These are phyloP conservation scores for Lepeophtheirus salmonis DNA, from an alignment of 1,140 invertebrate genomes.

Conservation along the genomic window DNA sequence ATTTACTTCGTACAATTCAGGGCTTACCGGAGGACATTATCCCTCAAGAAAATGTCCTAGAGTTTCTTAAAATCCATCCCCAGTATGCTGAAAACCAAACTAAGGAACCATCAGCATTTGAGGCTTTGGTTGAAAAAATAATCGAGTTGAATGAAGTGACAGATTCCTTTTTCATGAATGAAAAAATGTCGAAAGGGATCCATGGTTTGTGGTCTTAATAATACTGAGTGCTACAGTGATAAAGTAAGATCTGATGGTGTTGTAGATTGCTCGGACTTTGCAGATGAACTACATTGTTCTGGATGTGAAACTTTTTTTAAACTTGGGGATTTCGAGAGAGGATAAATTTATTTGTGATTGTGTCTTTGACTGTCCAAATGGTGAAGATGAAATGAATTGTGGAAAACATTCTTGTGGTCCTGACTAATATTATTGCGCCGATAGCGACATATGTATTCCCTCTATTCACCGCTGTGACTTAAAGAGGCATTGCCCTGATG, in stretches of 20 bases:
- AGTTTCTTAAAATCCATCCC: not conserved
- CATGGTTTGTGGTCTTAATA: not conserved
- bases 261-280: not conserved
- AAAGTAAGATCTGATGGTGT: not conserved
- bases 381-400: constrained; percentile 3
- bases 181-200: not conserved
- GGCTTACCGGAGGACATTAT: not conserved
- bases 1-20: not conserved
- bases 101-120: not conserved
- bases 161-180: not conserved
- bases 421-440: not conserved
- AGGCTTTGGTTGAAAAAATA: not conserved
- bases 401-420: not conserved
- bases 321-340: not conserved
- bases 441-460: constrained; percentile 43
- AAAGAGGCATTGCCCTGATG: constrained; percentile 45
- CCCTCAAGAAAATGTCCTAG: not conserved
- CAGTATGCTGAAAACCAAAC: not conserved
- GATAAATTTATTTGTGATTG: not conserved
- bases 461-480: constrained; percentile 47
- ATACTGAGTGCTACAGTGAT: not conserved
- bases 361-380: not conserved
- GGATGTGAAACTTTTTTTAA: not conserved
- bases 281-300: not conserved
- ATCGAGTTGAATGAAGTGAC: not conserved